These are phyloP conservation scores for Haliclona indistincta DNA, from an alignment of 37 sponge, comb jelly and placozoan species.

Conservation along the genomic window DNA sequence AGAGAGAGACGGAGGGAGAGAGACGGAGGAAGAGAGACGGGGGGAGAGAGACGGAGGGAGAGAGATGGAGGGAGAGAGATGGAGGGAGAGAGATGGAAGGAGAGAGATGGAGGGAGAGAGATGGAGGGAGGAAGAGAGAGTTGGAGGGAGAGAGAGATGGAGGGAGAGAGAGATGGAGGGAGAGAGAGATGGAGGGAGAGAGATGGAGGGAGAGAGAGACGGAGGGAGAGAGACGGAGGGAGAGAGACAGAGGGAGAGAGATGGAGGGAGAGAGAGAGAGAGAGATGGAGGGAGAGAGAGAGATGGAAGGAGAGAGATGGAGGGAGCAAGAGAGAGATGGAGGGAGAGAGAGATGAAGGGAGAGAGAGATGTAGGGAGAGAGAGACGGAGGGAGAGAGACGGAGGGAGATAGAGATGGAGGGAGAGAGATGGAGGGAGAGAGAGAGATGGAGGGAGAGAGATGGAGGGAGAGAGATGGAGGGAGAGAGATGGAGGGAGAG, in stretches of 20 bases:
- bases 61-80: constrained; percentile 4
- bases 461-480: background rate
- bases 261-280: constrained; percentile 8
- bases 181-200: background rate
- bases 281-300: background rate
- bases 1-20: background rate
- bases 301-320: background rate
- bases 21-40: background rate
- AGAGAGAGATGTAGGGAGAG: background rate
- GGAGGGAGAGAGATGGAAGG: constrained; percentile 6
- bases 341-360: constrained; percentile 1
- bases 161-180: constrained; percentile 6
- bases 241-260: constrained; percentile 13
- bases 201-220: background rate
- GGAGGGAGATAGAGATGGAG: constrained; percentile 12
- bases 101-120: constrained; percentile 2
- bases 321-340: background rate
- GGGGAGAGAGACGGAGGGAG: background rate
- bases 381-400: background rate
- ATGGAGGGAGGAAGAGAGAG: background rate
- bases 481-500: constrained; percentile 5
- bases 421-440: constrained; percentile 7
- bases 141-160: constrained; percentile 1
- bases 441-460: constrained; percentile 10
- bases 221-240: constrained; percentile 5